These are phyloP conservation scores for Chiloscyllium plagiosum DNA, from an alignment of 2,113 vertebrate genomes.

Conservation along the genomic window DNA sequence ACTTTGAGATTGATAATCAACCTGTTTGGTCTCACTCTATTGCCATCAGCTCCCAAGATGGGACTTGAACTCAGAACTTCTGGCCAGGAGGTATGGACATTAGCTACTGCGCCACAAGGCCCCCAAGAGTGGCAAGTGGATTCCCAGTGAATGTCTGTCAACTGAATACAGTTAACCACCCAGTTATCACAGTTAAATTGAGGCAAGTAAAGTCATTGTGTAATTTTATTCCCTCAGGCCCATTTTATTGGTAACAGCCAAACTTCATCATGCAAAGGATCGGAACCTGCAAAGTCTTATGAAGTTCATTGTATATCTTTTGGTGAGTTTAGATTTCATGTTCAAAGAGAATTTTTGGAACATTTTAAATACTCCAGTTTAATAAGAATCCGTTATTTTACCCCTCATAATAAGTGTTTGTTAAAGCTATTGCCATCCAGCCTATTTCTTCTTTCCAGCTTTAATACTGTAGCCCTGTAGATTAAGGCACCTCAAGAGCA, in stretches of 20 bases:
- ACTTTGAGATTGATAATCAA: too few species aligned
- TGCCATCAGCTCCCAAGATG: too few species aligned
- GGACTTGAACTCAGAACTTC: too few species aligned
- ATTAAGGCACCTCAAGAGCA: neutral
- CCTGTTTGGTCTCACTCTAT: too few species aligned
- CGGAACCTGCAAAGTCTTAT: neutral
- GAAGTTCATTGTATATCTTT: conserved; percentile 32
- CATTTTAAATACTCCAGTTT: neutral
- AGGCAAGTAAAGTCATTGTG: neutral
- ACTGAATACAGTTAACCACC: too few species aligned
- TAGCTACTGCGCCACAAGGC: too few species aligned
- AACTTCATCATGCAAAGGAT: neutral
- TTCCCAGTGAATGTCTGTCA: too few species aligned
- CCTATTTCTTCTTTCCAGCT: neutral
- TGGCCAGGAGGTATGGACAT: too few species aligned
- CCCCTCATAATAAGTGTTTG: neutral
- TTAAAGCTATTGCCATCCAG: neutral
- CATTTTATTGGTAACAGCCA: conserved; percentile 35
- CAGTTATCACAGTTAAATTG: neutral
- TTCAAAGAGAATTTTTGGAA: neutral
- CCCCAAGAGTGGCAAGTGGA: too few species aligned
- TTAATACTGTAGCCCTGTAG: neutral
- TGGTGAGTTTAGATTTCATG: neutral
- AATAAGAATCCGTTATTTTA: conserved; percentile 22
- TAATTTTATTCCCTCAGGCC: conserved; percentile 11